Conservation (phyloP, 2,113 vertebrate species). For the Protomyctophum bolini region DNA sequence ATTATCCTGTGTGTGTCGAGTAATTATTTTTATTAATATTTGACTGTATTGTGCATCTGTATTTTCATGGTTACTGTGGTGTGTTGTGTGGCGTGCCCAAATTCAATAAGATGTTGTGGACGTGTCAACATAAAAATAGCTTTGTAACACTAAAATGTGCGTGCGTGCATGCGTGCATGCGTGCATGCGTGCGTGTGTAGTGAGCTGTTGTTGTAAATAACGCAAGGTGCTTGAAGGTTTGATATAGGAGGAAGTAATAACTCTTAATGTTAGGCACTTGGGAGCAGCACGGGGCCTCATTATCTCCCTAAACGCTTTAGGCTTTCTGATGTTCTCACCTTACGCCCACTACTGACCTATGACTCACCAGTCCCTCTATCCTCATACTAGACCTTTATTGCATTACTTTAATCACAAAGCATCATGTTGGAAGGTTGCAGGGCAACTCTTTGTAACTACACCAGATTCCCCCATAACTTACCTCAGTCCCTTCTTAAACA, state of each 20-base stretch:
- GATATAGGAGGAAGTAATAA: conserved; percentile 83
- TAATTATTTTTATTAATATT: too few species aligned
- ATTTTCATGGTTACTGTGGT: too few species aligned
- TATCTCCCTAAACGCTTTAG: conserved; percentile 85
- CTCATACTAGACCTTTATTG: conserved; percentile 90
- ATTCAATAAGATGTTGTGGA: not conserved
- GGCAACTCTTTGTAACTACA: conserved; percentile 55
- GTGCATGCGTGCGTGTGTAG: conserved; percentile 19
- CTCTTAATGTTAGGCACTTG: conserved; percentile 79
- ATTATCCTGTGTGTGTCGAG: too few species aligned
- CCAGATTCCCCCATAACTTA: conserved; percentile 51
- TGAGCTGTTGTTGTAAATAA: conserved; percentile 50
- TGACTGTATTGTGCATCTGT: too few species aligned
- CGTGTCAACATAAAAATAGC: not conserved
- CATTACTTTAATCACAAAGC: conserved; percentile 88
- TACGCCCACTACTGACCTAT: conserved; percentile 94
- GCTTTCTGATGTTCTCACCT: conserved; percentile 89
- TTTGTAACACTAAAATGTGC: not conserved
- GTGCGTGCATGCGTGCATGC: not conserved
- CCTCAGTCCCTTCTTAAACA: conserved; percentile 54
- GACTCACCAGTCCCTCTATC: conserved; percentile 89
- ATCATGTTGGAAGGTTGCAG: conserved; percentile 77
- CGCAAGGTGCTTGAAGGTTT: conserved; percentile 70
- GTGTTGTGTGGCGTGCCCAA: too few species aligned
- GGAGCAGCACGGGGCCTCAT: conserved; percentile 84